phyloP scores from a whole-genome alignment of 2,888 invertebrate species.

The Zhengitettix transpicula region DNA sequence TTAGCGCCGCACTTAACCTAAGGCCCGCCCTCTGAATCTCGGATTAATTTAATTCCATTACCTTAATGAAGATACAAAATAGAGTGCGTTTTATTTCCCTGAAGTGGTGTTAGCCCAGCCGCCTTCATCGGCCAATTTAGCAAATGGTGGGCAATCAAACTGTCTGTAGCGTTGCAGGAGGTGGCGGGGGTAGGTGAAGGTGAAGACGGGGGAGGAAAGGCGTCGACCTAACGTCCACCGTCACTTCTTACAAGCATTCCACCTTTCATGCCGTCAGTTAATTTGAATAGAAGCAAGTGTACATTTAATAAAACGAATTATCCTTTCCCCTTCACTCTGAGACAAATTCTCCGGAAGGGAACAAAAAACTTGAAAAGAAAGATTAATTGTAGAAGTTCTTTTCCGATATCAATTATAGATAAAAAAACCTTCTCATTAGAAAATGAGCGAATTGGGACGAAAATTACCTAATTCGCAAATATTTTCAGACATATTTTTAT shows the following conservation, averaged over 20 bases:
- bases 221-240: background rate
- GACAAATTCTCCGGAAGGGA: too few relatives aligned
- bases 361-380: too few relatives aligned
- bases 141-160: constrained; percentile 3
- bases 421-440: too few relatives aligned
- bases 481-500: too few relatives aligned
- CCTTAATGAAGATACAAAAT: constrained; percentile 37
- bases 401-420: too few relatives aligned
- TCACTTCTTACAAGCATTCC: background rate
- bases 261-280: background rate
- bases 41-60: constrained; percentile 39
- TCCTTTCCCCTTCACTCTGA: too few relatives aligned
- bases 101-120: constrained; percentile 7
- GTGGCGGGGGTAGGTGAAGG: background rate
- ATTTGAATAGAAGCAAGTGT: background rate
- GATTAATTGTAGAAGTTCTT: too few relatives aligned
- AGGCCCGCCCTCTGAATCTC: constrained; percentile 11
- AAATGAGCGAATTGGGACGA: too few relatives aligned
- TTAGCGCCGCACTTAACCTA: background rate
- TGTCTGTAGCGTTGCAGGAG: background rate
- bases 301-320: background rate
- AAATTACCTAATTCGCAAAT: too few relatives aligned
- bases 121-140: constrained; percentile 9
- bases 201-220: background rate
- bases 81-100: constrained; percentile 16